A percentile compares a stretch with the other conserved stretches of the same genome.
Conservation (phyloP, 1,140 invertebrate species). For the Drosophila repleta region DNA sequence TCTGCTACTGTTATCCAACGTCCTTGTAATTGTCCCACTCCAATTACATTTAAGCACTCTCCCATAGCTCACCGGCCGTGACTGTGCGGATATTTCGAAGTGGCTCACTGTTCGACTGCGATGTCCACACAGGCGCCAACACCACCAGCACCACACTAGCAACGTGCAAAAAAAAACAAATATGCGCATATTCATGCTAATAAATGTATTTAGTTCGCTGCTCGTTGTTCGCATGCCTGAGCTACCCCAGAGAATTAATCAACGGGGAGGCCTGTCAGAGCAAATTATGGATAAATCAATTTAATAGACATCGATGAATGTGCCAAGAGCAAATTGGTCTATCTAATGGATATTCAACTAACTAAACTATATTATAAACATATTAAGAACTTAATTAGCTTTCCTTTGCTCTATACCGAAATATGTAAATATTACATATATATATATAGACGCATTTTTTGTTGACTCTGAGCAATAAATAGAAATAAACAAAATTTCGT, state of each 20-base stretch:
- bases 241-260: neutral
- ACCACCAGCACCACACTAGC: slow-evolving; percentile 7
- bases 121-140: slow-evolving; percentile 14
- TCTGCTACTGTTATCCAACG: slow-evolving; percentile 21
- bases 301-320: slow-evolving; percentile 25
- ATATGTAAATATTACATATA: too few relatives aligned
- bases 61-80: slow-evolving; percentile 18
- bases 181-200: slow-evolving; percentile 58
- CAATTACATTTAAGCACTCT: slow-evolving; percentile 11
- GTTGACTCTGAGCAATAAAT: too few relatives aligned
- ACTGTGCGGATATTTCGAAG: slow-evolving; percentile 21
- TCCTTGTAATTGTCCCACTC: slow-evolving; percentile 10
- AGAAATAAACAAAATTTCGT: too few relatives aligned
- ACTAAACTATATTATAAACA: slow-evolving; percentile 7
- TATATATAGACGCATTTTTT: too few relatives aligned
- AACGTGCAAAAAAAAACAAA: slow-evolving; percentile 33
- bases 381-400: too few relatives aligned
- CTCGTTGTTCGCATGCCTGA: neutral
- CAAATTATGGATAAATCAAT: slow-evolving; percentile 24
- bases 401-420: too few relatives aligned
- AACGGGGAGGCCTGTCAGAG: slow-evolving; percentile 21
- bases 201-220: slow-evolving; percentile 40
- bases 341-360: slow-evolving; percentile 45
- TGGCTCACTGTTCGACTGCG: slow-evolving; percentile 33
- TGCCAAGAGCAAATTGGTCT: slow-evolving; percentile 36